Conservation (phyloP, 1,140 invertebrate species). For the Drosophila sucinea region DNA sequence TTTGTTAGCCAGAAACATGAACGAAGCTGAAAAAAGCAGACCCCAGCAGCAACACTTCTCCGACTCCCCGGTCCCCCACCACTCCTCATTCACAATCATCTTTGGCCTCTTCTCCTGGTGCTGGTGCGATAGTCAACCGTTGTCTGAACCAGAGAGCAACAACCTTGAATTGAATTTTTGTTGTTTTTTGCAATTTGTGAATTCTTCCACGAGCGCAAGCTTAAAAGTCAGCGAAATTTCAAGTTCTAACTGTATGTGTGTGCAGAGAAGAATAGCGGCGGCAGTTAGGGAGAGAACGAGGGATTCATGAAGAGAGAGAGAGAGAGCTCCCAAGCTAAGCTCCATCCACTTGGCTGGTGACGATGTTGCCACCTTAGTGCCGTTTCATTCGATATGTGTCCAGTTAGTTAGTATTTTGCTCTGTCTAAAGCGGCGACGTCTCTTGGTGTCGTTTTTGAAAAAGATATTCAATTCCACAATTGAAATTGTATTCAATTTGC, state of each 20-base stretch:
- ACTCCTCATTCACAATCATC: slow-evolving; percentile 29
- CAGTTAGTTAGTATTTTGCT: slow-evolving; percentile 30
- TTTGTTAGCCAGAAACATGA: slow-evolving; percentile 35
- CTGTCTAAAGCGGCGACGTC: slow-evolving; percentile 19
- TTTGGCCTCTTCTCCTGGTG: background rate
- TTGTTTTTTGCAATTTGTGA: slow-evolving; percentile 71
- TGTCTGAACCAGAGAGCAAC: slow-evolving; percentile 57
- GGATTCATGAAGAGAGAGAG: slow-evolving; percentile 1
- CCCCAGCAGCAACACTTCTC: background rate
- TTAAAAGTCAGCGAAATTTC: slow-evolving; percentile 60
- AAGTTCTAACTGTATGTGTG: slow-evolving; percentile 70
- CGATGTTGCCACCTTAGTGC: slow-evolving; percentile 46
- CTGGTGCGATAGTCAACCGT: slow-evolving; percentile 11
- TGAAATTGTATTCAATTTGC: slow-evolving; percentile 55
- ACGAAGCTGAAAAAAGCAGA: slow-evolving; percentile 33
- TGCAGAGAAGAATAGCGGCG: slow-evolving; percentile 31
- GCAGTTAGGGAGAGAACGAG: slow-evolving; percentile 2
- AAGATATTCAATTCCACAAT: slow-evolving; percentile 34
- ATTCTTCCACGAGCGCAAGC: slow-evolving; percentile 57
- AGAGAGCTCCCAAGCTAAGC: slow-evolving; percentile 34
- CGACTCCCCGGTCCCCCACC: background rate
- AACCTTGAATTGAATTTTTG: slow-evolving; percentile 74
- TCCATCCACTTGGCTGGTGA: slow-evolving; percentile 24
- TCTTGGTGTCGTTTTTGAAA: slow-evolving; percentile 20
- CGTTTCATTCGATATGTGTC: slow-evolving; percentile 65